Base-by-base conservation (phyloP, 2,797 vertebrate genomes). In the Delichon dasypus region DNA sequence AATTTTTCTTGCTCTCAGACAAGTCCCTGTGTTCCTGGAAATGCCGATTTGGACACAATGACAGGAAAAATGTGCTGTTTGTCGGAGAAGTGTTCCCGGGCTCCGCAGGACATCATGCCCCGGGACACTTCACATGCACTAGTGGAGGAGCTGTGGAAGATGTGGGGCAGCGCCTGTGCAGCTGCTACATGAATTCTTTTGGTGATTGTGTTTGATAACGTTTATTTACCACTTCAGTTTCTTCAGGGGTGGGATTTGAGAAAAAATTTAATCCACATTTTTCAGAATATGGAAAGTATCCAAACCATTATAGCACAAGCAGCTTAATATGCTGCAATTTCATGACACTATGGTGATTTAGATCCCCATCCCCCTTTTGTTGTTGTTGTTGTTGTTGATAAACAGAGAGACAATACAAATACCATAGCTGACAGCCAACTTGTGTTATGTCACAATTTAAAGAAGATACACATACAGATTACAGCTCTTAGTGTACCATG, bases 381-480 rank as follows among this genome's bases (percentile, higher is more conserved):
- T 38, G 10, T 38, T 38, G 36, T 38, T 38, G 36, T 38, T 38
- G 36, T 38, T 38, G 36, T 38, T 38, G 36, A 38, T 38, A 38
- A 38, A 38, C 36, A 38, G 10, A 38, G 36, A 38, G 29, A 51
- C 16, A 27, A 29, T 14, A 50, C 79, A n/a, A 85, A 67, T 73
- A 51, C 23, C 1, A 0, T 48, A 72, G 60, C n/a, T 81, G 64
- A n/a, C 9, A 54, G 61, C 4, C 0, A 2, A 65, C 78, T 70
- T 2, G 4, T 38, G 42, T 45, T 73, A 53, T 1, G 0, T 95
- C 89, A 89, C 55, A 51, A 48, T 8, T 4, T 26, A 87, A 94
- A 91, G 85, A 89, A 67, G 92, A 93, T 96, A 81, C 74, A 27
- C 5, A 2, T 27, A 64, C 40, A 81, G 88, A 95, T 94, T 79